phyloP scores from a whole-genome alignment of 2,888 invertebrate genomes.

The Lydus trimaculatus region DNA sequence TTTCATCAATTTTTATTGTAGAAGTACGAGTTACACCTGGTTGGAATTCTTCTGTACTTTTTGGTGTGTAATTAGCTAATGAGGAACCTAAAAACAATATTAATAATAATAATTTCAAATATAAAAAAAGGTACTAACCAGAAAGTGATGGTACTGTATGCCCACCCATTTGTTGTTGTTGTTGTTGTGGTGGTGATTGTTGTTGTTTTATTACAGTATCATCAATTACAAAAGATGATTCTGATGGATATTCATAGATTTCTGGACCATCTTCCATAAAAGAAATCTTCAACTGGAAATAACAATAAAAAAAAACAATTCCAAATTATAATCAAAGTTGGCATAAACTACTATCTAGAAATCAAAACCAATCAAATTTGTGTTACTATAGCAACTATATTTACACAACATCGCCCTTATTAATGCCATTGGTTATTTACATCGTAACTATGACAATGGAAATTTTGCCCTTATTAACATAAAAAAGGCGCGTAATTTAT shows the following conservation, averaged over 20 bases:
- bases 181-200: constrained; percentile 25
- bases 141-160: constrained; percentile 53
- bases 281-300: constrained; percentile 81
- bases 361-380: too few relatives aligned
- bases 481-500: too few relatives aligned
- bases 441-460: too few relatives aligned
- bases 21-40: constrained; percentile 77
- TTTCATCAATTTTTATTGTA: constrained; percentile 8
- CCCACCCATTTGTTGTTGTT: constrained; percentile 43
- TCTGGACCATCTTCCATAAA: constrained; percentile 89
- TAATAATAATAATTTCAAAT: not conserved
- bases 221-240: constrained; percentile 80
- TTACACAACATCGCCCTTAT: too few relatives aligned
- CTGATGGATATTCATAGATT: constrained; percentile 94
- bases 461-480: too few relatives aligned
- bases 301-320: constrained; percentile 26
- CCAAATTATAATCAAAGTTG: not conserved
- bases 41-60: constrained; percentile 77
- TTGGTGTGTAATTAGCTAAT: constrained; percentile 83
- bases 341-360: not conserved
- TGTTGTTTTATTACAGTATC: constrained; percentile 42
- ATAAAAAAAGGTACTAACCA: constrained; percentile 41
- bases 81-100: constrained; percentile 60
- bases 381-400: too few relatives aligned
- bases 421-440: too few relatives aligned